Percentiles rank a stretch among this genome's conserved stretches.
phyloP scores from a whole-genome alignment of 2,113 vertebrate species.

The Athene cunicularia region DNA sequence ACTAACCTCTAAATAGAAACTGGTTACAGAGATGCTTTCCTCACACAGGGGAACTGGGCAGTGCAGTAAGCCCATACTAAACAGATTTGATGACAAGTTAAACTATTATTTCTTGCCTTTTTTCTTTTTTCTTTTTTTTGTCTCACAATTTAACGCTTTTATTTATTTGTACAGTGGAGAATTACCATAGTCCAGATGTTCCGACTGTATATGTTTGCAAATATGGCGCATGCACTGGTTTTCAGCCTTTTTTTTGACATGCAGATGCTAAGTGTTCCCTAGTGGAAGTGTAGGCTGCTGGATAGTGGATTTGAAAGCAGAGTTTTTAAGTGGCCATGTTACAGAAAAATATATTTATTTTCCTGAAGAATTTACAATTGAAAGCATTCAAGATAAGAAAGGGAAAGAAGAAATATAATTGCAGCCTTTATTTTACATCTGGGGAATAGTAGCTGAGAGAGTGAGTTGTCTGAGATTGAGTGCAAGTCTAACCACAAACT shows the following conservation, averaged over 20 bases:
- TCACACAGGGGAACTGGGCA: accelerated
- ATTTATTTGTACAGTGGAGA: neutral
- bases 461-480: neutral
- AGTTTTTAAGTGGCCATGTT: neutral
- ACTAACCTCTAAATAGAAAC: neutral
- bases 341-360: neutral
- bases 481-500: neutral
- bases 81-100: neutral
- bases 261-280: neutral
- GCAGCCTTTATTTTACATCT: neutral
- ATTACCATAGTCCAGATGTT: neutral
- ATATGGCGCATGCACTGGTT: neutral
- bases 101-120: neutral
- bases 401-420: neutral
- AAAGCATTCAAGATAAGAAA: neutral
- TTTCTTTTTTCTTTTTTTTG: neutral
- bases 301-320: neutral
- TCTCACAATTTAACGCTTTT: neutral
- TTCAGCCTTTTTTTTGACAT: neutral
- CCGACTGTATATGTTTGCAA: neutral
- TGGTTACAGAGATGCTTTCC: neutral
- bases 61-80: neutral
- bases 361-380: neutral
- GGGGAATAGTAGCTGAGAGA: neutral
- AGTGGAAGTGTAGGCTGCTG: neutral